phyloP scores from a whole-genome alignment of 2,888 invertebrate species.

The Chirona hameri region DNA sequence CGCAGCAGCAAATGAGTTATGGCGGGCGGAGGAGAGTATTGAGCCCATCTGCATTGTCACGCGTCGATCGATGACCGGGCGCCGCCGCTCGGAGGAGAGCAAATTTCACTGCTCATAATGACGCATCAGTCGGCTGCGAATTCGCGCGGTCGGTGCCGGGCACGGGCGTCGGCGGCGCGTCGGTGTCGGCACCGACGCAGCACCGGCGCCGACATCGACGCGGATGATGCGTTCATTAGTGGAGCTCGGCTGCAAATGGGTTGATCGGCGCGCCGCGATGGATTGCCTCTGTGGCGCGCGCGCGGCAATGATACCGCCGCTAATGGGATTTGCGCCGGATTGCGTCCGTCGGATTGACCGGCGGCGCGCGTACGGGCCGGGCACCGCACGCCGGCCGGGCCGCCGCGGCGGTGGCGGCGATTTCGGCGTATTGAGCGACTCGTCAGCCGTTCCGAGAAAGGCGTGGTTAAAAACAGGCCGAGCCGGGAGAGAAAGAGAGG shows the following conservation, averaged over 20 bases:
- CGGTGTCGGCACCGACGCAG: background rate
- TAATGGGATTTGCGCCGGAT: conserved; percentile 22
- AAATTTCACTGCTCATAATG: background rate
- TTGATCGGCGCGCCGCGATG: conserved; percentile 4
- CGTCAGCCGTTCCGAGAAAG: conserved; percentile 7
- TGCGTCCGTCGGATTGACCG: background rate
- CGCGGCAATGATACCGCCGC: background rate
- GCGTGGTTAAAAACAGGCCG: conserved; percentile 12
- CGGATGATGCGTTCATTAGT: conserved; percentile 23
- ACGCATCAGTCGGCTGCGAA: background rate
- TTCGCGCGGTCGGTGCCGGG: background rate
- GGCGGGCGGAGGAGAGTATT: background rate
- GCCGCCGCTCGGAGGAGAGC: background rate
- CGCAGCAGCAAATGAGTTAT: background rate
- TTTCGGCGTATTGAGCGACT: background rate
- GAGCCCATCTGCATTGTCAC: conserved; percentile 8
- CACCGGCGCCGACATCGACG: background rate
- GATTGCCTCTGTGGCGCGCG: background rate
- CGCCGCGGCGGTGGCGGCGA: background rate
- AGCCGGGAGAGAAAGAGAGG: too few species aligned
- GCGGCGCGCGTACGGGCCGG: background rate
- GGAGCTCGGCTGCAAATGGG: conserved; percentile 3
- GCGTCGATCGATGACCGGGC: background rate
- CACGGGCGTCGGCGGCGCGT: background rate
- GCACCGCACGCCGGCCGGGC: background rate